Evolutionary conservation across 2,113 vertebrate species (phyloP), one percentile per base, ranked within the genome.

Genomic region (Gadus macrocephalus): DNA sequence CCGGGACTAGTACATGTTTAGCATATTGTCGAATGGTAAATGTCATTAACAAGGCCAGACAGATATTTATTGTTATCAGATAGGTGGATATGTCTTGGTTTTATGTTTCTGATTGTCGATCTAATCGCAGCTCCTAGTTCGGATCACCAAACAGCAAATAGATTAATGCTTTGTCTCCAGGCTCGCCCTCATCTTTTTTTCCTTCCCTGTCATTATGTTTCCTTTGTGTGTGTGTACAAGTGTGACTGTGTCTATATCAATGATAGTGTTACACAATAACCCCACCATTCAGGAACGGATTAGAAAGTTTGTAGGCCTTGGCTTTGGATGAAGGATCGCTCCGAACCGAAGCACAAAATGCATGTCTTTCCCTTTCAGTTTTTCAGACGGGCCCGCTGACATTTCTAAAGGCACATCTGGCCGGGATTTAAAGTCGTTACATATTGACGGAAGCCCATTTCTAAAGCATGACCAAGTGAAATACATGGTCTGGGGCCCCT

Each of bases 361-460:
- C 86, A 79, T 88, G 83, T 85, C 85, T 79, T 83, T 80, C 77
- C 76, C 67, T 67, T 22, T 68, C 81, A 70, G 69, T 71, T 56
- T 81, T 79, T 80, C 77, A 75, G 69, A 61, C 17, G 65, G 63
- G 58, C 81, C 71, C 59, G 62, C 77, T 79, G 76, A 73, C 79
- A 76, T 85, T 86, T 87, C 79, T 78, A 88, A 85, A 86, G 84
- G 75, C 83, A 82, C 87, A 89, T 88, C 84, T 87, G 89, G 81
- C 65, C 74, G 72, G 75, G 25, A 25, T 25, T 25, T 25, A 62
- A 81, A 84, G 81, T 70, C 70, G 77, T 70, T 78, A 78, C 77
- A 69, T 81, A 78, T 83, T 85, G 81, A 85, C 81, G 81, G 79
- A 83, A 74, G 74, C 49, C 6, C 14, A 66, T 85, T 77, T 80